A percentile compares a stretch with the other conserved stretches of the same genome.
These are phyloP conservation scores for Tineola bisselliella DNA, from an alignment of 2,888 invertebrate species.

Conservation along the genomic window DNA sequence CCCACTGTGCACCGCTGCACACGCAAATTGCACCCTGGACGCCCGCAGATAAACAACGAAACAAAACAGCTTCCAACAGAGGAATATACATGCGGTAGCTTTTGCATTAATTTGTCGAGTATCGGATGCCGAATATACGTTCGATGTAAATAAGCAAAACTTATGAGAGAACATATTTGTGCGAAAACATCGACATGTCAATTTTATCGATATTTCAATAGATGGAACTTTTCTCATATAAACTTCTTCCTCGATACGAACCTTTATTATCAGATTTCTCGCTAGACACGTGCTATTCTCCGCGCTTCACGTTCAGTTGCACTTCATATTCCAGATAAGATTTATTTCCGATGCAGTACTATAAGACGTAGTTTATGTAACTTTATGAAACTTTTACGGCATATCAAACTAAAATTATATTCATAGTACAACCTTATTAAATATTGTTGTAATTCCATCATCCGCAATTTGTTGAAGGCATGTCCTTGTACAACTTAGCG, in stretches of 20 bases:
- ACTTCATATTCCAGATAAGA: background rate
- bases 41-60: conserved; percentile 48
- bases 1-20: conserved; percentile 57
- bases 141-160: no score
- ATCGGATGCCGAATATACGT: background rate
- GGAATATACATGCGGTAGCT: background rate
- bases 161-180: background rate
- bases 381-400: no score
- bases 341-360: background rate
- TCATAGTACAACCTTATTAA: background rate
- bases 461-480: background rate
- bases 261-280: background rate
- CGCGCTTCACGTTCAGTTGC: background rate
- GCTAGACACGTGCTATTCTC: background rate
- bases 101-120: background rate
- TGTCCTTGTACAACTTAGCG: conserved; percentile 49
- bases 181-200: no score
- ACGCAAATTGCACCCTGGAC: conserved; percentile 51
- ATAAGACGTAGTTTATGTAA: no score
- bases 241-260: background rate
- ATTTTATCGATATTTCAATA: background rate
- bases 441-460: background rate
- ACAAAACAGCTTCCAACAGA: conserved; percentile 15
- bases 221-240: background rate
- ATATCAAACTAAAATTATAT: no score